Evolutionary conservation across 2,113 vertebrate species (phyloP).

Genomic region (Leptobrachium leishanense): DNA sequence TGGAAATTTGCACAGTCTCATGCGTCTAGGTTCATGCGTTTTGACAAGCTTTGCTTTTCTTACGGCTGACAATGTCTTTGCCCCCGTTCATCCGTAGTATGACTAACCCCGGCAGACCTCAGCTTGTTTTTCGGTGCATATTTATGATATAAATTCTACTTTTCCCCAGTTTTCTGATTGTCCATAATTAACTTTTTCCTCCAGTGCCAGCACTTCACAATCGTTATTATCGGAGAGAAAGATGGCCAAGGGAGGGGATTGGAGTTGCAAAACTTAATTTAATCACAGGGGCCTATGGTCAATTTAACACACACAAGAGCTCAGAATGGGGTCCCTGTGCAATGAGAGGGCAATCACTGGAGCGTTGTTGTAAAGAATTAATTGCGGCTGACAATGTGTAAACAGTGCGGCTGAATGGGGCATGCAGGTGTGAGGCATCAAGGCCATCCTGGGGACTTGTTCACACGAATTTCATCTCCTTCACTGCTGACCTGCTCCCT

Average conservation of each 20-base stretch:
- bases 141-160: conserved; percentile 60
- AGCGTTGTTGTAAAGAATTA: conserved; percentile 75
- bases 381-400: conserved; percentile 80
- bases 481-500: conserved; percentile 67
- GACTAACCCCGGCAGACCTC: conserved; percentile 24
- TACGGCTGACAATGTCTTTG: neutral
- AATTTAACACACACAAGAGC: conserved; percentile 82
- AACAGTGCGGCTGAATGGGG: conserved; percentile 77
- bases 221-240: conserved; percentile 61
- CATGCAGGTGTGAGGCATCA: conserved; percentile 76
- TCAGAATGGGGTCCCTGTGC: conserved; percentile 75
- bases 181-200: conserved; percentile 66
- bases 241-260: conserved; percentile 35
- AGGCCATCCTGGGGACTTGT: conserved; percentile 68
- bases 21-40: conserved; percentile 27
- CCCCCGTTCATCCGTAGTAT: conserved; percentile 20
- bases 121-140: conserved; percentile 52
- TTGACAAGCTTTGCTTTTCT: conserved; percentile 34
- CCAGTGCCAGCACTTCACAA: conserved; percentile 65
- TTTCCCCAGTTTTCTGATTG: conserved; percentile 55
- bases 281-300: conserved; percentile 75
- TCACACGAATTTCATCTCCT: conserved; percentile 70
- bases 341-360: conserved; percentile 67
- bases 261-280: conserved; percentile 72
- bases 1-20: conserved; percentile 2